Base-by-base conservation (phyloP, 1,140 invertebrate species). In the Meteorus sp. region DNA sequence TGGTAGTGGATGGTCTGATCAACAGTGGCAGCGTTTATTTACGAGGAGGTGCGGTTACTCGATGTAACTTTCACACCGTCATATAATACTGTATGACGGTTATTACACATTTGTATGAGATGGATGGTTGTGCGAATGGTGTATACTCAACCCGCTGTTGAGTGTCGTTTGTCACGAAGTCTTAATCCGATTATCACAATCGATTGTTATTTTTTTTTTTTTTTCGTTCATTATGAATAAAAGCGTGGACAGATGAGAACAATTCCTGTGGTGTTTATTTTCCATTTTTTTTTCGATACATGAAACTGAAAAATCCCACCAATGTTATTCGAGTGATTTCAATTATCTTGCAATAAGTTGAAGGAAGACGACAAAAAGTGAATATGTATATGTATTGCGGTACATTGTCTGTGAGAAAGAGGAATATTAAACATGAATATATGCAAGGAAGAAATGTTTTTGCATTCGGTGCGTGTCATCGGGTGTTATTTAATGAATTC, bases 161-260 rank as follows among this genome's bases (percentile, higher is more conserved):
- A 60, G 47, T 61, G 63, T 64, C 47, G 47, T 19, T 51, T 20
- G 52, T 19, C 59, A 57, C 54, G 23, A 57, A 64, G 56, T 66
- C 61, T 68, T 68, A 71, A 71, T 70, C 68, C 60, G 69, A 71
- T 71, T 67, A 65, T 23, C 4, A 29, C 22, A 55, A 70, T 71
- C 59, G 68, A 71, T 68, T n/a, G n/a, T n/a, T n/a, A n/a, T n/a
- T n/a, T n/a, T n/a, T n/a, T n/a, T n/a, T n/a, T n/a, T 67, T 60
- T 65, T 65, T 56, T 61, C 57, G 63, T 52, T 58, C 56, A 56
- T 43, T 57, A 56, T 43, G 54, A n/a, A n/a, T 43, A 56, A 33
- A 29, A 33, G 39, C 54, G 54, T 56, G 39, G 27, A 23, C n/a
- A 22, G 13, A 44, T 17, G n/a, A 27, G n/a, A n/a, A n/a, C n/a